phyloP scores from a whole-genome alignment of 2,888 invertebrate genomes.

The Cataglyphis altisquamis region DNA sequence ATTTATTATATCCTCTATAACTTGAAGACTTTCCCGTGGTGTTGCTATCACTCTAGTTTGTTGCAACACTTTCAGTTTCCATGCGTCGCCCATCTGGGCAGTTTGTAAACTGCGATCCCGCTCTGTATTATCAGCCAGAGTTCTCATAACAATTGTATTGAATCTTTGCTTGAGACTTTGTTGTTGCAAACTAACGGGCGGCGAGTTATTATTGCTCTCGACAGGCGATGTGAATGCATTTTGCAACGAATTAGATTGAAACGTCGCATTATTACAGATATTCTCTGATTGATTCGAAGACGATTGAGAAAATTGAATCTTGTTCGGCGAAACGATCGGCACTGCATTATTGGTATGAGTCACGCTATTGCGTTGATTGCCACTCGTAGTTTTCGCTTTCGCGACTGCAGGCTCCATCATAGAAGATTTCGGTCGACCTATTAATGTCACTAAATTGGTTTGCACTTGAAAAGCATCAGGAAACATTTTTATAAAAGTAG shows the following conservation, averaged over 20 bases:
- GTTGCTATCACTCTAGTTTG: slow-evolving; percentile 93
- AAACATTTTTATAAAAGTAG: slow-evolving; percentile 96
- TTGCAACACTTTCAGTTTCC: slow-evolving; percentile 94
- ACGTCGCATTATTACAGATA: slow-evolving; percentile 37
- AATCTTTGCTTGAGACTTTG: slow-evolving; percentile 95
- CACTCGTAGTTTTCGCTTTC: slow-evolving; percentile 65
- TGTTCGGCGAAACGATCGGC: slow-evolving; percentile 52
- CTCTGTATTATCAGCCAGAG: slow-evolving; percentile 94
- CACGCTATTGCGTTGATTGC: slow-evolving; percentile 55
- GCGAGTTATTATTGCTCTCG: slow-evolving; percentile 80
- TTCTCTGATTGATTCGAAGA: slow-evolving; percentile 46
- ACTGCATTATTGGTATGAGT: slow-evolving; percentile 28
- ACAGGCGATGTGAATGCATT: slow-evolving; percentile 69
- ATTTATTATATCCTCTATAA: slow-evolving; percentile 91
- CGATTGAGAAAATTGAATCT: slow-evolving; percentile 53
- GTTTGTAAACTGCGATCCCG: slow-evolving; percentile 87
- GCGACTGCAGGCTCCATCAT: slow-evolving; percentile 49
- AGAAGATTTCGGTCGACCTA: slow-evolving; percentile 90
- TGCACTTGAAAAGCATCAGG: slow-evolving; percentile 98
- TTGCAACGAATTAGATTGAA: slow-evolving; percentile 72
- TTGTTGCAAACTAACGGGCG: slow-evolving; percentile 83
- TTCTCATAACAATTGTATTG: slow-evolving; percentile 95
- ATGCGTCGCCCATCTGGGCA: slow-evolving; percentile 89
- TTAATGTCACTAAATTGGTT: slow-evolving; percentile 95
- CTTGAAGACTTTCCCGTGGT: slow-evolving; percentile 92